Evolutionary conservation across 2,888 invertebrate species (phyloP), one percentile per base, ranked within the genome.

Genomic region (Torymus texanus): DNA sequence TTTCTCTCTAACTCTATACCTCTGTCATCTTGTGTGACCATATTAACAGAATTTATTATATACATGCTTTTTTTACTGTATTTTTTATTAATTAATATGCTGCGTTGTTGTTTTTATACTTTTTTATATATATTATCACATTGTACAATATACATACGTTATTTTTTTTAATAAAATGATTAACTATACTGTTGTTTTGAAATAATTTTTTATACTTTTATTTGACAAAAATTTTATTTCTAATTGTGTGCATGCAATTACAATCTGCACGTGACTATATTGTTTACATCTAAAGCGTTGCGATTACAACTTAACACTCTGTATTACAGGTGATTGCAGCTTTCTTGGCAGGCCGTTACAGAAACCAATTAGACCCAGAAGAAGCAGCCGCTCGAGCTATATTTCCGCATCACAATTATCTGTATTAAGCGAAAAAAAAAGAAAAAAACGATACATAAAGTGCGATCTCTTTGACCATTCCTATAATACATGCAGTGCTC

Each of bases 321-420:
- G 51, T 81, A 82, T 92, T 92, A 61, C 92, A 97, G 96, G 93
- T 97, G 88, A 93, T 96, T 89, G 96, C 96, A 88, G 94, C 95
- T 85, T 94, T 95, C 91, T 92, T 95, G 90, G 95, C 96, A 83
- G 94, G 94, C 89, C 94, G 93, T 85, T 96, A 95, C 91, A 94
- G 96, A 88, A 96, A 96, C 91, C 95, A 94, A 90, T 93, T 94
- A 78, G 94, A 95, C 91, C 95, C 95, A 79, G 92, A 92, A 87
- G 94, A 94, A 90, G 93, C 94, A 90, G 93, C 94, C 87, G 93
- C 95, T 76, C 94, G 94, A 86, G 95, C 95, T 86, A 92, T 95
- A 86, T 95, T 95, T 90, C 94, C 95, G 79, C 90, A 91, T 83
- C 90, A 92, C 85, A 91, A 92, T 88, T 92, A 92, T 86, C 90